Base-by-base conservation (phyloP, 2,113 vertebrate genomes). In the Pristiophorus japonicus region DNA sequence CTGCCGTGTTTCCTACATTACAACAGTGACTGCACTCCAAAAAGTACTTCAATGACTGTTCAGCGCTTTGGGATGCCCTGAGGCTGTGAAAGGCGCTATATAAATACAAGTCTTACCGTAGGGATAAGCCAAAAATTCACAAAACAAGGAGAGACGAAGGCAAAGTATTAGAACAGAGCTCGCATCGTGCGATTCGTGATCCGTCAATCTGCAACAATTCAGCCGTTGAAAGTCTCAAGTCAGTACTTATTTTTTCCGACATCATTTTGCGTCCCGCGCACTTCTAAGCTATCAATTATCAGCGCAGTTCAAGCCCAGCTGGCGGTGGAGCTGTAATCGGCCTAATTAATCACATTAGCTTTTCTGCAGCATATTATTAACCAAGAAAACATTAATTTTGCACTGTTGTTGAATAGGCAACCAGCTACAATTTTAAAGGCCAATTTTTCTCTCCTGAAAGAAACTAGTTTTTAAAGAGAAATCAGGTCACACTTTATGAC, bases 261-360 rank as follows among this genome's bases (percentile, higher is more conserved):
- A 92, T 63, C 11, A 65, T 18, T 63, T 92, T 38, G 16, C 8
- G 47, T 34, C 87, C 51, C 51, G 87, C 2, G 47, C 30, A 59
- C 12, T 90, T 12, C 30, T 1, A 63, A 8, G 59, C 59, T 38
- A 63, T 92, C 88, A 92, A 38, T 65, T 92, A 65, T 65, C 55
- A 20, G 59, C 1, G 4, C 59, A 63, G 62, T 92, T 38, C n/a
- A 62, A 63, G 5, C 88, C n/a, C 88, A 92, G 88, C 88, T 92
- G 55, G 59, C 34, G 59, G 8, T n/a, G 7, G 34, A 20, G 88
- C 22, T 63, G 88, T 22, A 92, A 38, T 38, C 16, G 30, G 88
- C 88, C 62, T n/a, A 92, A 92, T 92, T 92, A 63, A 92, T 92
- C 88, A 92, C 34, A 92, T 92, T 63, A 92, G 88, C n/a, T 63